Conservation (phyloP, 2,888 invertebrate species). For the Anodontia alba region DNA sequence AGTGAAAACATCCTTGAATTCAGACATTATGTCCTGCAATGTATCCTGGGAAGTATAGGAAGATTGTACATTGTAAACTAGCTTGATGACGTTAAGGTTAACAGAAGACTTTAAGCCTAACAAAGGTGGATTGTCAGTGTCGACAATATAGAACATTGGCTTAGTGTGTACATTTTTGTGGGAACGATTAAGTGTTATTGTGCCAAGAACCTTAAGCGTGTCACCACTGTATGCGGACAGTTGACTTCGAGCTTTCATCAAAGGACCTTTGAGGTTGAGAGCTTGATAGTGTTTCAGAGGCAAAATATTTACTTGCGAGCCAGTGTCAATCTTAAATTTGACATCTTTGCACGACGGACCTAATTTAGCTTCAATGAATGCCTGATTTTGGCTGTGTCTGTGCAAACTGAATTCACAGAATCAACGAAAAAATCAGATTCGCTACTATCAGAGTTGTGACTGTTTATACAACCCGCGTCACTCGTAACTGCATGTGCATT, state of each 20-base stretch:
- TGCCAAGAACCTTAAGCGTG: conserved; percentile 19
- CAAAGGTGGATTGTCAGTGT: conserved; percentile 16
- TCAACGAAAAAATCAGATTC: too few species aligned
- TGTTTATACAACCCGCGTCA: too few species aligned
- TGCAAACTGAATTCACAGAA: background rate
- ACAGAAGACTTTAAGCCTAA: conserved; percentile 12
- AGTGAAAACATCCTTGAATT: conserved; percentile 19
- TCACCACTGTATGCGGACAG: conserved; percentile 22
- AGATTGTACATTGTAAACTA: conserved; percentile 8
- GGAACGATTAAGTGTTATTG: background rate
- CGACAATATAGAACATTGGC: conserved; percentile 16
- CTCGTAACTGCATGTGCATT: conserved; percentile 3
- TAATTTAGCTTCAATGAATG: conserved; percentile 15
- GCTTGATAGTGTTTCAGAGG: too few species aligned
- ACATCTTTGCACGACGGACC: conserved; percentile 17
- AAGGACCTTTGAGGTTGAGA: conserved; percentile 2
- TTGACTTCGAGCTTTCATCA: too few species aligned
- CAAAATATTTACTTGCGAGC: too few species aligned
- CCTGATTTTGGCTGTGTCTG: conserved; percentile 5
- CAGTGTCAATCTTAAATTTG: too few species aligned
- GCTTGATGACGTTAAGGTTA: conserved; percentile 20
- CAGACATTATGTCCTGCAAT: background rate
- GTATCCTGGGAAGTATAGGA: background rate
- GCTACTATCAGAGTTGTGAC: background rate
- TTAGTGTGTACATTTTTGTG: background rate